Evolutionary conservation across 2,888 invertebrate genomes (phyloP), one percentile per base, ranked within the genome.

Genomic region (Lithophane leautieri): DNA sequence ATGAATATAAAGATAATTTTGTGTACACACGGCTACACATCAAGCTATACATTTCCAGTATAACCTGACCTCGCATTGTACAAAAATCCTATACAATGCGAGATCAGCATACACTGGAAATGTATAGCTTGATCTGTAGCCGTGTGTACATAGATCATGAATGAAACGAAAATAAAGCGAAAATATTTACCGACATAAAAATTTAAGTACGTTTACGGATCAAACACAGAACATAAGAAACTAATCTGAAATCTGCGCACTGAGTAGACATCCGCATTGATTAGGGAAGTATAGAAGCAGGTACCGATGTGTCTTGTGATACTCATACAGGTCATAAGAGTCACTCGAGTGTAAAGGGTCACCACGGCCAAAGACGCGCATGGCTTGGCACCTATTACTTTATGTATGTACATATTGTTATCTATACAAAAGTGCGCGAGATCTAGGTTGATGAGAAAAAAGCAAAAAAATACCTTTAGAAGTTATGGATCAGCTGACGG

Each of bases 251-350:
- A 61, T 66, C n/a, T n/a, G 19, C 9, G 14, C 25, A n/a, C n/a
- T 68, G 40, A 50, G 16, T 40, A 76, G 47, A n/a, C 52, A 47
- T 25, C n/a, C 34, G 4, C 22, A 58, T 76, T 68, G 54, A 76
- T 79, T 47, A 68, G 58, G 62, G 16, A 56, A 47, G 34, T 42
- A 47, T 65, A 65, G 28, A 79, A 89, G 84, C 84, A 69, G 56
- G 77, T 47, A 56, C 52, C 44, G 52, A 14, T 81, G 50, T 70
- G 65, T 72, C 79, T 78, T 81, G 81, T 85, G 75, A 78, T 74
- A 80, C 71, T 81, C 82, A 82, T 81, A 81, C 81, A 81, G 77
- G 81, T 83, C 61, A 68, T 54, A 56, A 72, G 81, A 82, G 40
- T 63, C 25, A 78, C 67, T 80, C 80, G 47, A 83, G 71, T 80